Percentiles rank a stretch among this genome's conserved stretches.
phyloP scores from a whole-genome alignment of 1,140 invertebrate genomes.

The Sycophila sp. region DNA sequence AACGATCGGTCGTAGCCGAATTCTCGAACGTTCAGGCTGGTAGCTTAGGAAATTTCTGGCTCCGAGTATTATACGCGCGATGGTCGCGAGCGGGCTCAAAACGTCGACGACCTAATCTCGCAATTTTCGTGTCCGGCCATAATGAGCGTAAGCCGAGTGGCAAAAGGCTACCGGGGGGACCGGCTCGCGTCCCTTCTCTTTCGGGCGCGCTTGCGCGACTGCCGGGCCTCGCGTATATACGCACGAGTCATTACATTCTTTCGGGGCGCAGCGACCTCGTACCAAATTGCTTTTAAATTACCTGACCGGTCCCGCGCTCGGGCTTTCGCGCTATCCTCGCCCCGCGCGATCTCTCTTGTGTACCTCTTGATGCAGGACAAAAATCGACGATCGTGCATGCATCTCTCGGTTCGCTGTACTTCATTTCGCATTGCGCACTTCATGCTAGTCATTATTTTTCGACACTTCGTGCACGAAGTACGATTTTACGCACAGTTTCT shows the following conservation, averaged over 20 bases:
- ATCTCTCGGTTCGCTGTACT: slow-evolving; percentile 33
- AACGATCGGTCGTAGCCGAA: too few relatives aligned
- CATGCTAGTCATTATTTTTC: not conserved
- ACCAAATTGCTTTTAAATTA: slow-evolving; percentile 34
- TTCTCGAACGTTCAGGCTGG: too few relatives aligned
- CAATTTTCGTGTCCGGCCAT: slow-evolving; percentile 34
- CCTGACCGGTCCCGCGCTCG: not conserved
- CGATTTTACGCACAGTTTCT: too few relatives aligned
- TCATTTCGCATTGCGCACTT: not conserved
- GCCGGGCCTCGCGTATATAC: not conserved
- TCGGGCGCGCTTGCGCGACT: not conserved
- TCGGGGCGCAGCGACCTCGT: slow-evolving; percentile 20
- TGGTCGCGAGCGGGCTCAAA: too few relatives aligned
- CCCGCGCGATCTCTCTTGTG: too few relatives aligned
- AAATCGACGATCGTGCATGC: slow-evolving; percentile 20
- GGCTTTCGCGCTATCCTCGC: not conserved
- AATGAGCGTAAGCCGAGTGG: slow-evolving; percentile 32
- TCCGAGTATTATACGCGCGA: too few relatives aligned
- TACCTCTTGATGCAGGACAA: too few relatives aligned
- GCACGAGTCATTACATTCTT: slow-evolving; percentile 28
- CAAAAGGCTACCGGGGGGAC: slow-evolving; percentile 20
- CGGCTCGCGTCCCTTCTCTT: not conserved
- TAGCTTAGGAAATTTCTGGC: too few relatives aligned
- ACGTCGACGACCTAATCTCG: slow-evolving; percentile 32
- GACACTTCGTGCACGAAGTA: too few relatives aligned